Conservation (phyloP, 2,888 invertebrate genomes). For the Tiphia femorata region DNA sequence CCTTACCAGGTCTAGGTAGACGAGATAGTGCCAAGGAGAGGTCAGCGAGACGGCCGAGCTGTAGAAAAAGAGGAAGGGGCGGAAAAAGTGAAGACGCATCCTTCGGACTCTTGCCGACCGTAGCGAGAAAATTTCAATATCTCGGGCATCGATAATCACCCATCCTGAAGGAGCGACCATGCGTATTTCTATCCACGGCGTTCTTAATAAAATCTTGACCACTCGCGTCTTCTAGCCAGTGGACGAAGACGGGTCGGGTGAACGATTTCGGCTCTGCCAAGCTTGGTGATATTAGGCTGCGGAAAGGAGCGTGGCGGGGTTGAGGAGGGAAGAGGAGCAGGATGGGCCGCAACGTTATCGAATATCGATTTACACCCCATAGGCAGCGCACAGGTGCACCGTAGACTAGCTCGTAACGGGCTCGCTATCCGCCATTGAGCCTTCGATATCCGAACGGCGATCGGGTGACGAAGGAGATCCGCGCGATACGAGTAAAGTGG, state of each 20-base stretch:
- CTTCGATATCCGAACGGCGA: constrained; percentile 23
- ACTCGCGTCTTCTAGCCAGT: too few species aligned
- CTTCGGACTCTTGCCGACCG: too few species aligned
- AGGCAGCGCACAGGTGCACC: constrained; percentile 2
- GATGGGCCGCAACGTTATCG: constrained; percentile 13
- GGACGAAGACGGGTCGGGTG: too few species aligned
- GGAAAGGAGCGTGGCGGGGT: neutral
- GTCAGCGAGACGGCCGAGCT: neutral
- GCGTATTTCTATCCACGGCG: too few species aligned
- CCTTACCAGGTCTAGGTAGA: neutral
- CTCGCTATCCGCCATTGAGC: constrained; percentile 15
- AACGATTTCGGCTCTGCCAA: too few species aligned
- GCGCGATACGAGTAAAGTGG: constrained; percentile 11
- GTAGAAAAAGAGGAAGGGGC: too few species aligned
- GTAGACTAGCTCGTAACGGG: neutral
- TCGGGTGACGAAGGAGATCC: neutral
- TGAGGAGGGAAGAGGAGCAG: neutral
- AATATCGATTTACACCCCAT: constrained; percentile 21
- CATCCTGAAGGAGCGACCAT: too few species aligned
- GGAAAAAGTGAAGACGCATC: too few species aligned
- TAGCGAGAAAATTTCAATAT: too few species aligned
- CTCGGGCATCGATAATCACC: too few species aligned
- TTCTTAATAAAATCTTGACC: too few species aligned
- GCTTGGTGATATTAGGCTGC: too few species aligned
- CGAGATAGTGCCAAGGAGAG: neutral